These are phyloP conservation scores for Argya squamiceps DNA, from an alignment of 2,797 vertebrate genomes.

Conservation along the genomic window DNA sequence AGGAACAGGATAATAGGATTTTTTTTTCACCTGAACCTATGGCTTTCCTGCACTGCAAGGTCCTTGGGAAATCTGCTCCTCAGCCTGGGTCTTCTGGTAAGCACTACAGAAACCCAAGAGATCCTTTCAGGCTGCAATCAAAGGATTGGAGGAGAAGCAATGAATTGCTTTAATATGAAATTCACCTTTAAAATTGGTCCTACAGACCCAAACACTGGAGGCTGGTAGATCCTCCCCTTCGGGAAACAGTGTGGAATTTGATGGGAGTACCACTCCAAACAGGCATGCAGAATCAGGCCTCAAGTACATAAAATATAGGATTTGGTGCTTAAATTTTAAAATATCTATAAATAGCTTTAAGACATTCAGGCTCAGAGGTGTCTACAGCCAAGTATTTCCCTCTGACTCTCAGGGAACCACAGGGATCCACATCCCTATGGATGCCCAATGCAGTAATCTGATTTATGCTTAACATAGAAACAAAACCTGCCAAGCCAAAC, in stretches of 20 bases:
- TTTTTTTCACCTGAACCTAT: neutral
- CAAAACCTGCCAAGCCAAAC: neutral
- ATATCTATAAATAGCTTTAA: slow-evolving; percentile 54
- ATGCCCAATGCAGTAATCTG: neutral
- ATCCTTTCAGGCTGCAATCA: neutral
- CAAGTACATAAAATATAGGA: neutral
- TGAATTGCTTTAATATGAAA: neutral
- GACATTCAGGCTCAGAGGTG: slow-evolving; percentile 32
- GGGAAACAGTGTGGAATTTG: neutral
- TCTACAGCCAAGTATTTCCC: neutral
- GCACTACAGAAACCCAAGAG: neutral
- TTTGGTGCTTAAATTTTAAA: neutral
- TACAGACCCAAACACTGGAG: neutral
- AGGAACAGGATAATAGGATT: neutral
- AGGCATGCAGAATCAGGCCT: neutral
- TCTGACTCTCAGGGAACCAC: neutral
- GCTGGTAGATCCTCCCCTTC: neutral
- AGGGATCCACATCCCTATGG: neutral
- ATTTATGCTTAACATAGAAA: neutral
- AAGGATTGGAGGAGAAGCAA: neutral
- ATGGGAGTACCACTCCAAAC: neutral
- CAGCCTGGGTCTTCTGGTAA: neutral
- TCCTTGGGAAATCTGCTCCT: neutral
- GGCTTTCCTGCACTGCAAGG: neutral
- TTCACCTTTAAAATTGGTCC: neutral